Conservation (phyloP, 2,113 vertebrate genomes). For the Barbus barbus region DNA sequence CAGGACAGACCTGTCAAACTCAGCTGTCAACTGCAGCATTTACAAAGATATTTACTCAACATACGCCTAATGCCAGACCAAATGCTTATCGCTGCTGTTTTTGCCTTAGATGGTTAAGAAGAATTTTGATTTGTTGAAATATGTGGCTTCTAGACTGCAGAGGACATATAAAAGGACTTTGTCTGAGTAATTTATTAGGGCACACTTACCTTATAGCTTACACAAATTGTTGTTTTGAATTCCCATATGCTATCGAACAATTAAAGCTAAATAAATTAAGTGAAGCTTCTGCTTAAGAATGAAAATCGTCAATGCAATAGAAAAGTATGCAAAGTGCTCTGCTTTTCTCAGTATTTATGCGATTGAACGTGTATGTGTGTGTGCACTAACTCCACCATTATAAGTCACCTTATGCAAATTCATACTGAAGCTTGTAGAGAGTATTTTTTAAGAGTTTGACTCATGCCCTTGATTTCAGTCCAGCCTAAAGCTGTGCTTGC, state of each 20-base stretch:
- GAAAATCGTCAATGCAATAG: conserved; percentile 1
- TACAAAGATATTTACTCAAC: conserved; percentile 19
- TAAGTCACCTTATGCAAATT: conserved; percentile 49
- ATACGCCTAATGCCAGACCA: background rate
- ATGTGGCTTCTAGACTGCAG: conserved; percentile 11
- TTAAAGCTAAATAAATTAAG: conserved; percentile 9
- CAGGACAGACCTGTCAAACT: conserved; percentile 27
- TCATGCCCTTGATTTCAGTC: conserved; percentile 36
- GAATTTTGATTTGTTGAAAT: conserved; percentile 8
- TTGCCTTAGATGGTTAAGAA: conserved; percentile 4
- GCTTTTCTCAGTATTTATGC: conserved; percentile 18
- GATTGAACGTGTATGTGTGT: conserved; percentile 40
- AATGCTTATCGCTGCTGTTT: conserved; percentile 28
- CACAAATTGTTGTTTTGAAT: background rate
- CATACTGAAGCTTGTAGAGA: conserved; percentile 40
- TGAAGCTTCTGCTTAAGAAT: background rate
- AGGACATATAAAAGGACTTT: background rate
- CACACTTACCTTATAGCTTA: background rate
- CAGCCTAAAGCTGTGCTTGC: conserved; percentile 59
- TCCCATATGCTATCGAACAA: background rate
- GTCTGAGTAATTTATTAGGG: background rate
- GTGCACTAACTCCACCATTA: conserved; percentile 18
- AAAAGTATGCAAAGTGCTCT: background rate
- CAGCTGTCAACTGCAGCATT: conserved; percentile 18
- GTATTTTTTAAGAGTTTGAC: conserved; percentile 45